Conservation (phyloP, 1,140 invertebrate species). For the Drosophila triauraria region DNA sequence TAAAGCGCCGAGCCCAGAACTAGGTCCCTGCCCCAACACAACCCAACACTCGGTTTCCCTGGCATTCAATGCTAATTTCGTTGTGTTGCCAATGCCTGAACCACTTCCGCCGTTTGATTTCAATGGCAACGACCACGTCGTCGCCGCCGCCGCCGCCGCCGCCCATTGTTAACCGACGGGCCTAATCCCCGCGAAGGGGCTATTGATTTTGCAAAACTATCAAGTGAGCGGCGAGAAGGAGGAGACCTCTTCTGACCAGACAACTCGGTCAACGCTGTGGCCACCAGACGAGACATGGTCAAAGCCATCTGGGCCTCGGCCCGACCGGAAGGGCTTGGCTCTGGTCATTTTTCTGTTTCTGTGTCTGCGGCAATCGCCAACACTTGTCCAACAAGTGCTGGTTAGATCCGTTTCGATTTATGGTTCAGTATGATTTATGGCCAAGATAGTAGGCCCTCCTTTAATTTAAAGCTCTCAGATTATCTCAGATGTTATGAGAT, state of each 20-base stretch:
- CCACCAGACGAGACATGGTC: constrained; percentile 28
- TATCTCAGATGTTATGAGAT: not conserved
- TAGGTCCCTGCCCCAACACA: not conserved
- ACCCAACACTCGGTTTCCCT: constrained; percentile 2
- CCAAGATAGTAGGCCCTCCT: not conserved
- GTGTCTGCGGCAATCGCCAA: not conserved
- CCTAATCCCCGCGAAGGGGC: constrained; percentile 19
- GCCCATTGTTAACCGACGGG: constrained; percentile 10
- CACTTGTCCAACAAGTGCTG: constrained; percentile 32
- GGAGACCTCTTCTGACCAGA: not conserved
- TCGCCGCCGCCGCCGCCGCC: constrained; percentile 15
- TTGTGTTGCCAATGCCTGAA: constrained; percentile 43
- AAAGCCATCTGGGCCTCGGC: constrained; percentile 21
- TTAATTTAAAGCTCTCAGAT: constrained; percentile 5
- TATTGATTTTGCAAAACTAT: constrained; percentile 73
- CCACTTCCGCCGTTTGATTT: constrained; percentile 79
- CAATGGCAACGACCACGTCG: constrained; percentile 62
- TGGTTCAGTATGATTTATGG: not conserved
- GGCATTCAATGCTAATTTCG: constrained; percentile 67
- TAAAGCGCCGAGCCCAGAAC: constrained; percentile 21
- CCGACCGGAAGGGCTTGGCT: constrained; percentile 2
- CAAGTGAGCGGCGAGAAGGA: constrained; percentile 19
- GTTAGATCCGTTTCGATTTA: constrained; percentile 1
- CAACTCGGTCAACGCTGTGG: constrained; percentile 11
- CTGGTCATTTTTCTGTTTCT: constrained; percentile 1